A percentile compares a stretch with the other conserved stretches of the same genome.
Evolutionary conservation across 2,113 vertebrate genomes (phyloP).

Genomic region (Aplodontia rufa): DNA sequence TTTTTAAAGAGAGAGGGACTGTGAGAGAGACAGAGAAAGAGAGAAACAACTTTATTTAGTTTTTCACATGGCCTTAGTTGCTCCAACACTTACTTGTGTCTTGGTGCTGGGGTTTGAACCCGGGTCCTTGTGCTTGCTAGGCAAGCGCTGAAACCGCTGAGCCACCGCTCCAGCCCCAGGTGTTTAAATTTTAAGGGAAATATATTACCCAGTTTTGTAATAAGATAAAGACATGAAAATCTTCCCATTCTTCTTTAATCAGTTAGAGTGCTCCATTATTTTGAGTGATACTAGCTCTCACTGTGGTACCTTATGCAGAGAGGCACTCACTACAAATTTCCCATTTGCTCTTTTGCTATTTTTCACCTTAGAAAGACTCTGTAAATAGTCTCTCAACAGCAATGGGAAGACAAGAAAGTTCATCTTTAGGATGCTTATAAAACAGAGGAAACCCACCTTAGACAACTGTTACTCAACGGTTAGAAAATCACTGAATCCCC

Average conservation of each 20-base stretch:
- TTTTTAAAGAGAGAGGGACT: no score
- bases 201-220: neutral
- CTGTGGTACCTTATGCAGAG: neutral
- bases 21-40: no score
- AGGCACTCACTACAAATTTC: neutral
- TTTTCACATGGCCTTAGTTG: no score
- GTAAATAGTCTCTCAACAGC: neutral
- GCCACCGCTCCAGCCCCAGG: no score
- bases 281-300: neutral
- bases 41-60: no score
- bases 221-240: neutral
- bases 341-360: neutral
- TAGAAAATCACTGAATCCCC: constrained; percentile 49
- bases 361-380: neutral
- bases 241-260: neutral
- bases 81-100: no score
- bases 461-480: neutral
- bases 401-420: neutral
- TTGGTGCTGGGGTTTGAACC: no score
- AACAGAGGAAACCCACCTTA: neutral
- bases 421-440: neutral
- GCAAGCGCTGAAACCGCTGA: no score
- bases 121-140: no score
- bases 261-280: neutral
- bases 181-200: neutral